phyloP scores from a whole-genome alignment of 2,113 vertebrate genomes.

The Aptenodytes forsteri region DNA sequence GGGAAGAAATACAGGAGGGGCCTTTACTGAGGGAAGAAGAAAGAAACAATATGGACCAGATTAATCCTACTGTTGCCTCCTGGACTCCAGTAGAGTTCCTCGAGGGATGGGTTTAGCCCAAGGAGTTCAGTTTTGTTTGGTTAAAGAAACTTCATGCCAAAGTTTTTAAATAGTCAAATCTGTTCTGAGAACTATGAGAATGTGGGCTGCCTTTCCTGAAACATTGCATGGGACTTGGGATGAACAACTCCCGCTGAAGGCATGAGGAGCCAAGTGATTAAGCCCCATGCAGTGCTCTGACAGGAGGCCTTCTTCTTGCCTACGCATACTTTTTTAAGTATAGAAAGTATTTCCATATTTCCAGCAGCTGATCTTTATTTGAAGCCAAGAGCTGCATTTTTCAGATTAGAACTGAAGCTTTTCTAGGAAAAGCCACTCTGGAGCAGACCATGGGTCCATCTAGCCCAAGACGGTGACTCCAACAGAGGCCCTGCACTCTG shows the following conservation, averaged over 20 bases:
- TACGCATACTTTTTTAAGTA: slow-evolving; percentile 50
- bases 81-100: neutral
- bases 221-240: slow-evolving; percentile 40
- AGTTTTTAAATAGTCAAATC: slow-evolving; percentile 53
- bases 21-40: neutral
- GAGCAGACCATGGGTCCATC: neutral
- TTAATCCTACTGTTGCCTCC: neutral
- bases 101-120: slow-evolving; percentile 11
- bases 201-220: slow-evolving; percentile 55
- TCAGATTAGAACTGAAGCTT: slow-evolving; percentile 21
- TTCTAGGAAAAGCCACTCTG: slow-evolving; percentile 52
- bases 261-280: slow-evolving; percentile 55
- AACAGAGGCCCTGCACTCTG: neutral
- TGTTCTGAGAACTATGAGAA: slow-evolving; percentile 47
- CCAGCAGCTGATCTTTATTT: slow-evolving; percentile 60
- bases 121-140: slow-evolving; percentile 44
- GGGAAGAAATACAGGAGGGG: neutral
- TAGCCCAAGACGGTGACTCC: neutral
- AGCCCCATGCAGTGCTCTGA: slow-evolving; percentile 60
- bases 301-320: slow-evolving; percentile 51
- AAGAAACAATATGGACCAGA: neutral
- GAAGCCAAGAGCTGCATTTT: slow-evolving; percentile 50
- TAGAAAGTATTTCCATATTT: slow-evolving; percentile 66
- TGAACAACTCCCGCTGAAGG: slow-evolving; percentile 46
- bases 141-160: slow-evolving; percentile 38